Conservation (phyloP, 1,140 invertebrate species). For the Orussus abietinus region DNA sequence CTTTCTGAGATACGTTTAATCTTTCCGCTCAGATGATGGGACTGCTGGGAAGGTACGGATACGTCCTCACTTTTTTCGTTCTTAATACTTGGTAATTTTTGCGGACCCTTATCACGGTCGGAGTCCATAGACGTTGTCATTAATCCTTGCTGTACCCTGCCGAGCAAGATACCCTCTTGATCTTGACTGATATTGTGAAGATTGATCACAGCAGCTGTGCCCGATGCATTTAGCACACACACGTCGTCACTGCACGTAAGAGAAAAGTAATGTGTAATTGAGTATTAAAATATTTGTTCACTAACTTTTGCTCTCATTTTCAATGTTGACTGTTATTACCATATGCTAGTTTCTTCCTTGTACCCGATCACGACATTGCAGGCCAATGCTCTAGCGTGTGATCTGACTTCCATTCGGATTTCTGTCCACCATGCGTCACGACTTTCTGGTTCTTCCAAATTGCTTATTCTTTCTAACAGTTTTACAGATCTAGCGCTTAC, state of each 20-base stretch:
- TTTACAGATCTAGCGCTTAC: conserved; percentile 85
- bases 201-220: conserved; percentile 86
- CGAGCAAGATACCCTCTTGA: conserved; percentile 28
- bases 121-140: conserved; percentile 32
- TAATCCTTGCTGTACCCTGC: conserved; percentile 29
- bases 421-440: conserved; percentile 95
- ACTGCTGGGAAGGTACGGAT: conserved; percentile 4
- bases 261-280: too few species aligned
- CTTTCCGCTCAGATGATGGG: conserved; percentile 14
- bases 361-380: conserved; percentile 96
- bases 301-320: conserved; percentile 11
- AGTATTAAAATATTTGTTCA: conserved; percentile 5
- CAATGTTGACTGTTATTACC: conserved; percentile 55
- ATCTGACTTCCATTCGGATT: conserved; percentile 87
- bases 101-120: conserved; percentile 33
- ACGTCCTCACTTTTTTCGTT: conserved; percentile 32
- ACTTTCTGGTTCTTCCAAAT: conserved; percentile 82
- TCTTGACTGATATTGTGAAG: conserved; percentile 51
- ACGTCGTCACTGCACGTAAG: conserved; percentile 90
- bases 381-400: conserved; percentile 82
- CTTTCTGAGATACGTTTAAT: conserved; percentile 41
- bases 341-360: conserved; percentile 83
- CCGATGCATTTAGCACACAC: conserved; percentile 87
- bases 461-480: conserved; percentile 75
- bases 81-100: conserved; percentile 22